Conservation (phyloP, 1,140 invertebrate genomes). For the Psix sp. region DNA sequence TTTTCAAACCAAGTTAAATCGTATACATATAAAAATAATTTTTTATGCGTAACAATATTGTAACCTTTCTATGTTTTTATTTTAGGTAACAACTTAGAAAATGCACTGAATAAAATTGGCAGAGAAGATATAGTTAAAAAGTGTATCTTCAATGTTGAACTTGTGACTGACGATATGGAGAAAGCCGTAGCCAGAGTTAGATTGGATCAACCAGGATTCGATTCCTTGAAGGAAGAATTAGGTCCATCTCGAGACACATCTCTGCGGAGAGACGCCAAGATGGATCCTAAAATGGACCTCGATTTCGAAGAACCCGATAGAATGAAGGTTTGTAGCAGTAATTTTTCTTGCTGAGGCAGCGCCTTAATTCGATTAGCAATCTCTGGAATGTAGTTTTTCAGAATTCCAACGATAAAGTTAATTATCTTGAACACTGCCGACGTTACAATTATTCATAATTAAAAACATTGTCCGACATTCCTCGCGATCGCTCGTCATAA, state of each 20-base stretch:
- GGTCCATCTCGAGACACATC: conserved; percentile 82
- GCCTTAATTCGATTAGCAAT: neutral
- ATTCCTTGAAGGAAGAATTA: conserved; percentile 84
- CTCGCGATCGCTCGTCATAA: conserved; percentile 21
- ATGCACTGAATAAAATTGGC: conserved; percentile 90
- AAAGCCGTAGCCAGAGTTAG: conserved; percentile 85
- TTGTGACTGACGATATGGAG: conserved; percentile 88
- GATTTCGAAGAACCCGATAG: conserved; percentile 80
- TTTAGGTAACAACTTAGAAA: conserved; percentile 89
- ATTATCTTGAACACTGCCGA: conserved; percentile 30
- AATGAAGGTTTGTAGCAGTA: conserved; percentile 68
- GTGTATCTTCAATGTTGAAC: conserved; percentile 90
- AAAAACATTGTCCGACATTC: conserved; percentile 43
- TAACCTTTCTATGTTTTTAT: conserved; percentile 55
- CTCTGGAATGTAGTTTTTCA: conserved; percentile 20
- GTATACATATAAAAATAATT: neutral
- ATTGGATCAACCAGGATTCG: conserved; percentile 87
- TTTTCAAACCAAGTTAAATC: neutral
- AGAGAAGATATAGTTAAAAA: conserved; percentile 94
- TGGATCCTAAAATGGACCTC: conserved; percentile 83
- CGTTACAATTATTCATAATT: conserved; percentile 56
- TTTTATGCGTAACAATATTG: too few species aligned
- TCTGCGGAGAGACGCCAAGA: conserved; percentile 80
- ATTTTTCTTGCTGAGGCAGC: too few species aligned
- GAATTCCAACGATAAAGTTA: conserved; percentile 23